phyloP scores from a whole-genome alignment of 2,113 vertebrate genomes.

The Electrona antarctica region DNA sequence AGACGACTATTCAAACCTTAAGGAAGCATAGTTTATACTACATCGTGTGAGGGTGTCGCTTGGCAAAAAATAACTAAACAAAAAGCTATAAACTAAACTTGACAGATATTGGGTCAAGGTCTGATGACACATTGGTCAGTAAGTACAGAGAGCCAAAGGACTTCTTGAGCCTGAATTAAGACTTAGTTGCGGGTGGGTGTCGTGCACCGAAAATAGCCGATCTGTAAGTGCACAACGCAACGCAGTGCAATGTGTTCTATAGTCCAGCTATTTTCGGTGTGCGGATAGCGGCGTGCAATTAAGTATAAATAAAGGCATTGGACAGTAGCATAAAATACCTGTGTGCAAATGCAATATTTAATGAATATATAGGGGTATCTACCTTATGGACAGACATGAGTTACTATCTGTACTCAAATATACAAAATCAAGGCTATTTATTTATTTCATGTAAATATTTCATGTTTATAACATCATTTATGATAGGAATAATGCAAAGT shows the following conservation, averaged over 20 bases:
- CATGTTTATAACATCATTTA: constrained; percentile 10
- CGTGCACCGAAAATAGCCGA: too few relatives aligned
- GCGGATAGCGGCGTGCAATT: too few relatives aligned
- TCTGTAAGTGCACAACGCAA: too few relatives aligned
- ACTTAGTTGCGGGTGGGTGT: too few relatives aligned
- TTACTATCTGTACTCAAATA: constrained; percentile 32
- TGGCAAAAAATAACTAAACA: too few relatives aligned
- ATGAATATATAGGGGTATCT: neutral
- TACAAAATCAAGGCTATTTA: constrained; percentile 42
- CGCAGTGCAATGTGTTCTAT: too few relatives aligned
- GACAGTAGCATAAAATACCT: neutral
- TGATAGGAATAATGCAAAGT: constrained; percentile 18
- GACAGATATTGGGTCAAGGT: constrained; percentile 3
- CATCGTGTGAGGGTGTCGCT: too few relatives aligned
- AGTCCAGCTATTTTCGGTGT: too few relatives aligned
- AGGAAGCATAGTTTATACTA: too few relatives aligned
- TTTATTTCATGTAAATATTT: constrained; percentile 65
- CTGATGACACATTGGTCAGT: neutral
- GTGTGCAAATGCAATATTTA: neutral
- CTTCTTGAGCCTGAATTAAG: too few relatives aligned
- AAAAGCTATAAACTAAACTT: neutral
- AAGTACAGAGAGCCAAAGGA: too few relatives aligned
- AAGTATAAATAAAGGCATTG: too few relatives aligned
- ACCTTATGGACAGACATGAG: neutral
- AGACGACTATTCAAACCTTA: constrained; percentile 24